Evolutionary conservation across 2,888 invertebrate genomes (phyloP).

Genomic region (Gymnocheta viridis): DNA sequence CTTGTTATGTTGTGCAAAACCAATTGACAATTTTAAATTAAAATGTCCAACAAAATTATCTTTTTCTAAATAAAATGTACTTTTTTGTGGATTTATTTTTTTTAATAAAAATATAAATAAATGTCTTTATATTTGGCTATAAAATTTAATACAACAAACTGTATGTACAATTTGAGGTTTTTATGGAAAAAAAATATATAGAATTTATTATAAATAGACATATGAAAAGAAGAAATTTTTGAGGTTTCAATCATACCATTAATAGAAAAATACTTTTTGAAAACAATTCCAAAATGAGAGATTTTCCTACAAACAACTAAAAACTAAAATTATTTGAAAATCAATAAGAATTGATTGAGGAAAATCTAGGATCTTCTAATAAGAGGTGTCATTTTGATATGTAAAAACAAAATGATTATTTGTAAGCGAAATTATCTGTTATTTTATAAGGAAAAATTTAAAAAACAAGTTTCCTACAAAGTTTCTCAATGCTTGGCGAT

Average conservation of each 20-base stretch:
- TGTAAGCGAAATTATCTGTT: too few species aligned
- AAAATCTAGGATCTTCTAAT: too few species aligned
- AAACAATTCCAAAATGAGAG: slow-evolving; percentile 2
- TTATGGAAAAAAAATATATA: not conserved
- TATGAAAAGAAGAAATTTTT: slow-evolving; percentile 36
- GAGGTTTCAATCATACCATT: slow-evolving; percentile 48
- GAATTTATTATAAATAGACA: not conserved
- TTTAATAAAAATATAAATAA: slow-evolving; percentile 23
- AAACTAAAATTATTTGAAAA: too few species aligned
- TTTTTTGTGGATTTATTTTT: not conserved
- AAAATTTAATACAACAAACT: slow-evolving; percentile 59
- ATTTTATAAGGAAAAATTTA: too few species aligned
- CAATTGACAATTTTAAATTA: slow-evolving; percentile 72
- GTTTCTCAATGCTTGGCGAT: too few species aligned
- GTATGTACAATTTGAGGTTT: slow-evolving; percentile 54
- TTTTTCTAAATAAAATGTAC: slow-evolving; percentile 34
- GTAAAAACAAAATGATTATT: too few species aligned
- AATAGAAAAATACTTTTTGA: not conserved
- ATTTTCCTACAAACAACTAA: not conserved
- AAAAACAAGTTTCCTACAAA: too few species aligned
- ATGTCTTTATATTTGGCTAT: slow-evolving; percentile 33
- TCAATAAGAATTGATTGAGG: too few species aligned
- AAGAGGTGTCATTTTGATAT: too few species aligned
- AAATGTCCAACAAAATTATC: slow-evolving; percentile 71
- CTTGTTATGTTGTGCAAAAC: slow-evolving; percentile 61